Base-by-base conservation (phyloP, 53 echinoderm and acorn worm species). In the Hippasteria phrygiana region DNA sequence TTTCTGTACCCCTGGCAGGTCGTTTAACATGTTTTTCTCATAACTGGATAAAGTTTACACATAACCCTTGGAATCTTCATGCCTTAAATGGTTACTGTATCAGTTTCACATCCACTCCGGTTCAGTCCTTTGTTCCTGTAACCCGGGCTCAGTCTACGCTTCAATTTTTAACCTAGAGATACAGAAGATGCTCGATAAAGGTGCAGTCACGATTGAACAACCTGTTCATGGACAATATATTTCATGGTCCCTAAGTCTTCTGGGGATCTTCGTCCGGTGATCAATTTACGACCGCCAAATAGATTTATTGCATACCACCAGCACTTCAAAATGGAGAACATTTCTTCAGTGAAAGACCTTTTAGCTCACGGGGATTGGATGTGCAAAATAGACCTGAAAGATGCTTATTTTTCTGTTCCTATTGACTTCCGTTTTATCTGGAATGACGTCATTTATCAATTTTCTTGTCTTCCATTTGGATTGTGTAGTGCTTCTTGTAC, bases 391-490 rank as follows among this genome's bases (percentile, higher is more conserved):
- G 74, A 73, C 34, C 26, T 73, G 26, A 73, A 73, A 35, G 74
- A 74, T 29, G 74, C 74, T 10, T 74, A 74, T 31, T 74, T 46
- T 31, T 47, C 38, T 28, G 32, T 74, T 74, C 74, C 74, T 45
- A 47, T 74, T 20, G 17, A 47, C 22, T 46, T 0, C n/a, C n/a
- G 9, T 8, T 8, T 12, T 11, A 47, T 31, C n/a, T 46, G 17
- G 47, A 28, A 47, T 47, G 3, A 46, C 31, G 45, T 4, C 48
- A 48, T 46, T 31, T 74, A 13, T 6, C 11, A n/a, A 18, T 47
- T 46, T 47, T 26, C 74, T 16, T 74, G 46, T 47, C 74, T 74
- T 47, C 50, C 74, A 28, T 46, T 46, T 43, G 74, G 74, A 0
- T 47, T 47, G 48, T 45, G 27, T n/a, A 1, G 29, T 74, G 74